phyloP scores from a whole-genome alignment of 2,113 vertebrate genomes.

The Piprites chloris region DNA sequence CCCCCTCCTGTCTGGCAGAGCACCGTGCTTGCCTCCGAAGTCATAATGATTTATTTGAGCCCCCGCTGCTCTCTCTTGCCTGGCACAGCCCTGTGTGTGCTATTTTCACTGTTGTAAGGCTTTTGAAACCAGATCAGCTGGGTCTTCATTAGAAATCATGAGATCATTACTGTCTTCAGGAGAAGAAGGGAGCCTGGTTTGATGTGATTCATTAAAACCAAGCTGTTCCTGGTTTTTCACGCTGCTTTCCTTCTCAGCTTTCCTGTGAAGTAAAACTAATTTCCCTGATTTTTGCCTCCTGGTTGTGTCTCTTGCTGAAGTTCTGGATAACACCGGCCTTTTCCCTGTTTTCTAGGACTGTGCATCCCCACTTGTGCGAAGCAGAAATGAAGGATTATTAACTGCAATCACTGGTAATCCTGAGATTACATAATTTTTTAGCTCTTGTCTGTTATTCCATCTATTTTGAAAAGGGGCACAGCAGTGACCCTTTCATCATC shows the following conservation, averaged over 20 bases:
- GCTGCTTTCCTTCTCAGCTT: neutral
- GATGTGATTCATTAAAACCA: constrained; percentile 8
- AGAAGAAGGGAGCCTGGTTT: neutral
- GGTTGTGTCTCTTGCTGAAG: neutral
- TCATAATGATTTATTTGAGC: neutral
- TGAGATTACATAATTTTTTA: neutral
- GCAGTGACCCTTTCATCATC: rapidly evolving
- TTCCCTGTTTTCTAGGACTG: neutral
- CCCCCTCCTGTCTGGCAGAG: neutral
- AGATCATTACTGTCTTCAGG: neutral
- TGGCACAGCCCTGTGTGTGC: neutral
- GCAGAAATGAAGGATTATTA: neutral
- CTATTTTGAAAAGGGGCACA: neutral
- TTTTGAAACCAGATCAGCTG: neutral
- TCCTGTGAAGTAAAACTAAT: neutral
- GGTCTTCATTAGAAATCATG: neutral
- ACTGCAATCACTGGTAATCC: neutral
- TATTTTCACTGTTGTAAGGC: neutral
- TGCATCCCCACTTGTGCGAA: neutral
- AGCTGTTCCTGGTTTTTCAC: neutral
- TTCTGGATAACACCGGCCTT: neutral
- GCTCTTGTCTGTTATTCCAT: neutral
- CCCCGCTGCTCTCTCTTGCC: neutral
- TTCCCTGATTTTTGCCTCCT: neutral
- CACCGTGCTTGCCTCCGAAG: neutral